Evolutionary conservation across 2,797 vertebrate species (phyloP), one percentile per base, ranked within the genome.

Genomic region (Trachops cirrhosus): DNA sequence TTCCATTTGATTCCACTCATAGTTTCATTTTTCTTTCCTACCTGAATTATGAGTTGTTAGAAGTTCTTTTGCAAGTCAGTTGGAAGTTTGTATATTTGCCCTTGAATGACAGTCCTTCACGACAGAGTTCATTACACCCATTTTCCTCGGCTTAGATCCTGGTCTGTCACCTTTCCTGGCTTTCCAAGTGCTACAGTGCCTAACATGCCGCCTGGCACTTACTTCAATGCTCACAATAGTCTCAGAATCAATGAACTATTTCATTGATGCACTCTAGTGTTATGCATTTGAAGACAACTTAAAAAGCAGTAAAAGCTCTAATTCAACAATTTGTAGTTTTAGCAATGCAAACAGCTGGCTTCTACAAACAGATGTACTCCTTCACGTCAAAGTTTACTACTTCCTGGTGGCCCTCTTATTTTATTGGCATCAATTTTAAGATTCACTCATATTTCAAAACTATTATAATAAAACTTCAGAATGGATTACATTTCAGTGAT

Each of bases 111-210:
- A 86, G n/a, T 70, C 54, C 54, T 89, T 52, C 32, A 83, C 70
- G 41, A 91, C 54, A 24, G 86, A 68, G 18, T 62, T 96, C 71
- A 68, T 80, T 77, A 78, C 1, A 91, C 44, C 16, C 41, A 41
- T 91, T 91, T 96, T 67, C 79, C 79, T 75, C 67, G 89, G 75
- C 37, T 62, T 78, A 73, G 82, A 88, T 86, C 39, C 46, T 85
- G 19, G 59, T 77, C 44, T 68, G 32, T 87, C 71, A 88, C 19
- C 46, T 67, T 85, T 48, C 50, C n/a, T 82, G 52, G 48, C 29
- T 95, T 92, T 84, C 32, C 52, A 39, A 77, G 73, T 52, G 67
- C 48, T 77, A 46, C 4, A 48, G 3, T 12, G 59, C 15, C 18
- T 59, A 70, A 37, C 16, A 32, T 24, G 29, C 34, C 75, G 14